Conservation (phyloP, 1,140 invertebrate genomes). For the Aphidius ervi region DNA sequence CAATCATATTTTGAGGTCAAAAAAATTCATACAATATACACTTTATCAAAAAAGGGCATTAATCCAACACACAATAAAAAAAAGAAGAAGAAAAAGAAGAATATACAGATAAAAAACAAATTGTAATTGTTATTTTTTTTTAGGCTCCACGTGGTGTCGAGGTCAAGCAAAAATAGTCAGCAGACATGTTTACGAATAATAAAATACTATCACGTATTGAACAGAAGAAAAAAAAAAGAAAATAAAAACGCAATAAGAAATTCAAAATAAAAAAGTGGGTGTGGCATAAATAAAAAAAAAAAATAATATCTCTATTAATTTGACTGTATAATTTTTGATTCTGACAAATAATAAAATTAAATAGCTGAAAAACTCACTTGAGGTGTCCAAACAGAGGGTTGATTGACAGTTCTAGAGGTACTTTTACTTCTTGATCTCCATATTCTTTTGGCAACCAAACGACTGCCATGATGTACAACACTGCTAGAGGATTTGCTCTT, state of each 20-base stretch:
- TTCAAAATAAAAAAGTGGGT: not conserved
- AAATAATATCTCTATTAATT: not conserved
- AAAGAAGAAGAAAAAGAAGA: too few species aligned
- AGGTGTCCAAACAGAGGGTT: conserved; percentile 67
- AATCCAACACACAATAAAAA: too few species aligned
- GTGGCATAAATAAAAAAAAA: not conserved
- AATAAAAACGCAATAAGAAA: not conserved
- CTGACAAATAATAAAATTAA: conserved; percentile 7
- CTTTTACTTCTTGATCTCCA: conserved; percentile 77
- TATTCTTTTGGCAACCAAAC: conserved; percentile 75
- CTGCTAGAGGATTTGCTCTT: conserved; percentile 82
- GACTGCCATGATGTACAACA: conserved; percentile 70
- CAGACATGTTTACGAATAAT: not conserved
- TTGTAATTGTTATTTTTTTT: conserved; percentile 1
- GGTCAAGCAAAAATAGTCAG: conserved; percentile 3
- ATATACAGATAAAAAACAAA: too few species aligned
- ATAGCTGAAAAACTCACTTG: conserved; percentile 63
- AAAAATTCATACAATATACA: too few species aligned
- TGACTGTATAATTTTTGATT: not conserved
- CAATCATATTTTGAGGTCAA: too few species aligned
- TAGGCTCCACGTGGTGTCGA: conserved; percentile 7
- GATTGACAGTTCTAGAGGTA: conserved; percentile 60
- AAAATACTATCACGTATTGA: conserved; percentile 2
- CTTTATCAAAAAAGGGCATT: too few species aligned
- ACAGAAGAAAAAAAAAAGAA: not conserved